phyloP scores from a whole-genome alignment of 1,140 invertebrate species.

The Ladona fulva region DNA sequence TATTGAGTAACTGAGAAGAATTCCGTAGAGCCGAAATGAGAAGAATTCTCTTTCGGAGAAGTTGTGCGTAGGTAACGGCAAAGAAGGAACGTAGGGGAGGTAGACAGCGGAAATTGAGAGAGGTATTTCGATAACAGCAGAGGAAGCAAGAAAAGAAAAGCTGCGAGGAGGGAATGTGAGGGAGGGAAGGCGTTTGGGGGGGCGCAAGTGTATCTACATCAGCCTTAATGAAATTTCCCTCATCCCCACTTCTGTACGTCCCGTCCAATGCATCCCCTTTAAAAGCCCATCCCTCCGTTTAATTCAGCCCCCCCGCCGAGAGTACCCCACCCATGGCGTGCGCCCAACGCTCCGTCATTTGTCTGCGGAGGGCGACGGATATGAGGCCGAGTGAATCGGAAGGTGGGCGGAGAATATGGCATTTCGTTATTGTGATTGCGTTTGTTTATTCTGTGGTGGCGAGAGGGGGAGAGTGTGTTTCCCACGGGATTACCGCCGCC shows the following conservation, averaged over 20 bases:
- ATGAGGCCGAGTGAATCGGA: not conserved
- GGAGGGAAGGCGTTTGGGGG: not conserved
- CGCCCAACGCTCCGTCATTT: not conserved
- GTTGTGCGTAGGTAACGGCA: too few relatives aligned
- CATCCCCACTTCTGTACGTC: not conserved
- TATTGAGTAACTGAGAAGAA: too few relatives aligned
- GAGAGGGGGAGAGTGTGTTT: too few relatives aligned
- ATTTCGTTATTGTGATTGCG: too few relatives aligned
- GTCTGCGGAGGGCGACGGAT: not conserved
- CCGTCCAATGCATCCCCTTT: not conserved
- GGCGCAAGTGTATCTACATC: not conserved
- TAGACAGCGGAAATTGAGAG: too few relatives aligned
- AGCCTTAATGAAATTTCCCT: not conserved
- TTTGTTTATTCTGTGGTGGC: too few relatives aligned
- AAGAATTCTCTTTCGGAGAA: too few relatives aligned
- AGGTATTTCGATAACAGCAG: too few relatives aligned
- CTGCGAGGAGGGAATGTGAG: not conserved
- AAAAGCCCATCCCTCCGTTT: not conserved
- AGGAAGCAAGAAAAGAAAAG: not conserved
- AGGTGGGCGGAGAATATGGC: not conserved
- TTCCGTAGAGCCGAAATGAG: too few relatives aligned
- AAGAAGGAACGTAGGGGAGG: too few relatives aligned
- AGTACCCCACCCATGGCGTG: not conserved
- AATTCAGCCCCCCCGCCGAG: not conserved
- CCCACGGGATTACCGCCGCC: too few relatives aligned